Percentiles rank a stretch among this genome's conserved stretches.
These are phyloP conservation scores for Zoroaster sp. DNA, from an alignment of 53 echinoderm and acorn worm species.

Conservation along the genomic window DNA sequence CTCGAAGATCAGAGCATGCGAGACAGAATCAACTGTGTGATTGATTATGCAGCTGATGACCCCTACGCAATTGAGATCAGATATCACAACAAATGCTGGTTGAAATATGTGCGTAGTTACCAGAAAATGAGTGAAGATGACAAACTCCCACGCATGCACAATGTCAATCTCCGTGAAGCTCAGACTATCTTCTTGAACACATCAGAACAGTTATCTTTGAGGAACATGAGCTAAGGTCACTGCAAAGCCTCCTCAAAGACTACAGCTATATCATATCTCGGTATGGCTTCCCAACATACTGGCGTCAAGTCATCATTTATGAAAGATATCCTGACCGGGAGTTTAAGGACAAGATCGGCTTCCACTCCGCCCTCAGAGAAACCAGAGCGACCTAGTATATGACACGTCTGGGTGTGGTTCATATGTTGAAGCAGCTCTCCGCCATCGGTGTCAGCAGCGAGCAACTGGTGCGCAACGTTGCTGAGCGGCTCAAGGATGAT, in stretches of 20 bases:
- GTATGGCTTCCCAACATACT: constrained; percentile 10
- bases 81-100: constrained; percentile 22
- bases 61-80: constrained; percentile 11
- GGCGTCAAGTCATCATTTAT: background rate
- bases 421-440: constrained; percentile 19
- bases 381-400: constrained; percentile 20
- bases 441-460: constrained; percentile 19
- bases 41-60: constrained; percentile 30
- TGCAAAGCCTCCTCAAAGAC: constrained; percentile 53
- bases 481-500: background rate
- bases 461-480: background rate
- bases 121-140: background rate
- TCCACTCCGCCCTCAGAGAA: constrained; percentile 10
- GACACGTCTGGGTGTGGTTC: constrained; percentile 14
- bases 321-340: constrained; percentile 5
- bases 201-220: constrained; percentile 43
- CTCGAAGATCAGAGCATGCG: constrained; percentile 33
- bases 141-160: constrained; percentile 19
- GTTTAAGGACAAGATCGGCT: constrained; percentile 25
- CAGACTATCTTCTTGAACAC: constrained; percentile 41
- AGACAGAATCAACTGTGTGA: constrained; percentile 31
- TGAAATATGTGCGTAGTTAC: background rate
- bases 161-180: constrained; percentile 36
- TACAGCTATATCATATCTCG: constrained; percentile 35
- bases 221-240: constrained; percentile 51